Evolutionary conservation across 2,888 invertebrate genomes (phyloP), one percentile per base, ranked within the genome.

Genomic region (Cephus pulcher): DNA sequence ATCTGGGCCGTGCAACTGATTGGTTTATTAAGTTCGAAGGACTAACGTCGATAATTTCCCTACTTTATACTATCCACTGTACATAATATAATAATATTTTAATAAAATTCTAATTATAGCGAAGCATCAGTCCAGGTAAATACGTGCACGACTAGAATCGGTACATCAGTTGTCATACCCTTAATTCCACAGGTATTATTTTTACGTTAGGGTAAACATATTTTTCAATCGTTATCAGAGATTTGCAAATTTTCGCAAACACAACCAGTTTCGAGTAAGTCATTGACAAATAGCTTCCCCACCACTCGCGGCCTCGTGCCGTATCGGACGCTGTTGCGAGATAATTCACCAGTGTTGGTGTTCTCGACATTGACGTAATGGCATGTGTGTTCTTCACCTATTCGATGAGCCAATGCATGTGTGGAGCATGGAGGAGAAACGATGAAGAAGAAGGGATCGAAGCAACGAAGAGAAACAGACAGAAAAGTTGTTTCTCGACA

Each of bases 81-180:
- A 91, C 90, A 91, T 91, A 91, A 90, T 89, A 90, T 89, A 71
- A 88, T 89, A 88, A 89, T 86, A 86, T 90, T 90, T 90, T 88
- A 90, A 90, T 91, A 90, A 90, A 90, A 88, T 79, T 82, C 85
- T 83, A 81, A 84, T 80, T 79, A 84, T 71, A 80, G 79, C 34
- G 69, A 76, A 78, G 77, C 56, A 4, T 32, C 32, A 9, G 23
- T 56, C 9, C 56, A 56, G 23, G 23, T 56, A 56, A 9, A 23
- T 56, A 9, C 23, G 56, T 23, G 56, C 56, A 56, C 6, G 56
- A 56, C 9, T 9, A 56, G 56, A 56, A 56, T 2, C 56, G 9
- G 23, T 23, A 56, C 2, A 6, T 56, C 23, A 2, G 23, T 23
- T 6, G 2, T 56, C 40, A 9, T 56, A 23, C 23, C 56, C 56